Base-by-base conservation (phyloP, 1,140 invertebrate genomes). In the Lucilia sericata region DNA sequence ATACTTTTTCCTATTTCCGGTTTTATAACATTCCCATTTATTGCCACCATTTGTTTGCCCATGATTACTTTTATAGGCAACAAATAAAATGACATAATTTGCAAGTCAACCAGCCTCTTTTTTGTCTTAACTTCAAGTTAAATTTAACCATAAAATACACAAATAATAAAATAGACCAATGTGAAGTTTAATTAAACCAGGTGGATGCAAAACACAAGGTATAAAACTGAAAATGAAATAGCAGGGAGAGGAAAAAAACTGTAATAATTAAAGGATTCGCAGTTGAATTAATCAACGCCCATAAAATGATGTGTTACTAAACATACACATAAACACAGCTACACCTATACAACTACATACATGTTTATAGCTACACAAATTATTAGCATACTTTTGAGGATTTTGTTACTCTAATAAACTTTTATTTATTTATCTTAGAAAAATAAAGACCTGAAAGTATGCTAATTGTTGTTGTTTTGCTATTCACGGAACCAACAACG, bases 191-290 rank as follows among this genome's bases (percentile, higher is more conserved):
- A 60, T 60, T 60, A 60, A 60, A 60, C 13, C 14, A n/a, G 8
- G n/a, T 14, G 14, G 55, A 60, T 0, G n/a, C 14, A 60, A 5
- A 60, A n/a, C 14, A 60, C 12, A 60, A 14, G n/a, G 55, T 30
- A 30, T 30, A 60, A 14, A 60, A n/a, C 5, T n/a, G 55, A 60
- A n/a, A 60, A n/a, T n/a, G 17, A n/a, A 17, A 60, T 14, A n/a
- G 55, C 2, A 30, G 3, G 3, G 25, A 30, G 25, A n/a, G n/a
- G n/a, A 60, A n/a, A n/a, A 17, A 60, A 60, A 17, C 7, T 60
- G n/a, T n/a, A 60, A 60, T 60, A 60, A 60, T 60, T 60, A 60
- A 60, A 60, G 55, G 55, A 60, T 60, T 60, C 17, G n/a, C 55
- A 60, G 55, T 60, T 60, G 14, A 60, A n/a, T 60, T 60, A n/a